Evolutionary conservation across 2,797 vertebrate genomes (phyloP).

Genomic region (Hippopotamyrus pictus): DNA sequence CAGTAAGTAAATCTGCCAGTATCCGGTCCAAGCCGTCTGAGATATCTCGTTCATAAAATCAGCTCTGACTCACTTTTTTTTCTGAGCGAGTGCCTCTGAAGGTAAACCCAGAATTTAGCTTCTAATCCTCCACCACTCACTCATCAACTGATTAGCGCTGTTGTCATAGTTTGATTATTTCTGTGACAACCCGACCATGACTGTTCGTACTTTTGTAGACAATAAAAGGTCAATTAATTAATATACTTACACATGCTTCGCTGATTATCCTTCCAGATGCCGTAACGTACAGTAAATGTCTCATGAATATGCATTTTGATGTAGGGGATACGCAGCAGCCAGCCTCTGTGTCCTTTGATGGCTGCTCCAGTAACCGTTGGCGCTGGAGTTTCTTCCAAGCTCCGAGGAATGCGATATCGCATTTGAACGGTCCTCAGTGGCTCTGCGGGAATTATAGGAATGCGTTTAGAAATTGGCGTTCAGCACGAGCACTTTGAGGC

Average conservation of each 20-base stretch:
- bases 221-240: background rate
- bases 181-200: background rate
- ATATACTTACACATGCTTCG: background rate
- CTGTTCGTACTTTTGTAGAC: background rate
- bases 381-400: background rate
- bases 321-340: background rate
- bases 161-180: background rate
- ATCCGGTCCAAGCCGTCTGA: background rate
- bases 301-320: background rate
- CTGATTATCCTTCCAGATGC: background rate
- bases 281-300: slow-evolving; percentile 1
- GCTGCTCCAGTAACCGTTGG: background rate
- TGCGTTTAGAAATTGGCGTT: background rate
- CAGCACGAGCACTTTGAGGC: background rate
- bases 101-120: background rate
- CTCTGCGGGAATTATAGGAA: slow-evolving; percentile 1
- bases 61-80: background rate
- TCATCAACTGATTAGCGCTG: background rate
- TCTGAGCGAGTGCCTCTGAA: background rate
- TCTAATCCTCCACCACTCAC: background rate
- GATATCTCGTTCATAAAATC: background rate
- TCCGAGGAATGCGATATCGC: background rate
- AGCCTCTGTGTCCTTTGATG: background rate
- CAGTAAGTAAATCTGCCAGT: background rate
- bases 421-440: background rate